These are phyloP conservation scores for Nyctalus aviator DNA, from an alignment of 2,797 vertebrate species.

Conservation along the genomic window DNA sequence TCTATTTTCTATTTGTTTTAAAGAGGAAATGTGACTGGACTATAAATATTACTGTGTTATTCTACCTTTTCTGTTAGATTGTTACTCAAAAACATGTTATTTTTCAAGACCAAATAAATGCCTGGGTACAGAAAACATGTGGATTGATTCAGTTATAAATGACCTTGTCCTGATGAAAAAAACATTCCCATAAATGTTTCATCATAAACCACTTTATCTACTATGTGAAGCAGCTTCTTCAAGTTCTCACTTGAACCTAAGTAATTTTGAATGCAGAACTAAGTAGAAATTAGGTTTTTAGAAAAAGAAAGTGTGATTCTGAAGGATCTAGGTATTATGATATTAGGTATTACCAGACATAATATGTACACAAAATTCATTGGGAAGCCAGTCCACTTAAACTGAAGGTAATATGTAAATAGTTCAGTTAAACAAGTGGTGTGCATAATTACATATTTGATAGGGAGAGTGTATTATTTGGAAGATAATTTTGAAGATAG, in stretches of 20 bases:
- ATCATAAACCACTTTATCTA: not conserved
- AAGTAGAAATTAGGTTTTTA: not conserved
- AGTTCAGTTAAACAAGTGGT: not conserved
- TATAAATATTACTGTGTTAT: not conserved
- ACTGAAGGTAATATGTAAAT: not conserved
- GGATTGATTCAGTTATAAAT: not conserved
- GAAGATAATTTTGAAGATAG: not conserved
- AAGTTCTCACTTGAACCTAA: constrained; percentile 16
- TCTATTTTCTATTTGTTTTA: constrained; percentile 41
- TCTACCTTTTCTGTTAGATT: not conserved
- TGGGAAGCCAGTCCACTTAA: not conserved
- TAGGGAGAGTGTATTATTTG: not conserved
- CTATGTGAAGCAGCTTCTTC: not conserved
- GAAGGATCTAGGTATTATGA: not conserved
- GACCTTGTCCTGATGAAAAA: not conserved
- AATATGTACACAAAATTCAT: not conserved
- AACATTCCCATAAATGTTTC: constrained; percentile 12
- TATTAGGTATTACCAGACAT: not conserved
- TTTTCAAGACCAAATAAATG: constrained; percentile 14
- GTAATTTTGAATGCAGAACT: not conserved
- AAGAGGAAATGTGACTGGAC: not conserved
- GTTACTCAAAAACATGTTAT: not conserved
- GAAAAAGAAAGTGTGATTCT: not conserved
- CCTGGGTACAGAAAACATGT: not conserved
- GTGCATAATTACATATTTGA: not conserved